Percentiles rank a stretch among this genome's conserved stretches.
phyloP scores from a whole-genome alignment of 2,113 vertebrate genomes.

The Zapornia atra region DNA sequence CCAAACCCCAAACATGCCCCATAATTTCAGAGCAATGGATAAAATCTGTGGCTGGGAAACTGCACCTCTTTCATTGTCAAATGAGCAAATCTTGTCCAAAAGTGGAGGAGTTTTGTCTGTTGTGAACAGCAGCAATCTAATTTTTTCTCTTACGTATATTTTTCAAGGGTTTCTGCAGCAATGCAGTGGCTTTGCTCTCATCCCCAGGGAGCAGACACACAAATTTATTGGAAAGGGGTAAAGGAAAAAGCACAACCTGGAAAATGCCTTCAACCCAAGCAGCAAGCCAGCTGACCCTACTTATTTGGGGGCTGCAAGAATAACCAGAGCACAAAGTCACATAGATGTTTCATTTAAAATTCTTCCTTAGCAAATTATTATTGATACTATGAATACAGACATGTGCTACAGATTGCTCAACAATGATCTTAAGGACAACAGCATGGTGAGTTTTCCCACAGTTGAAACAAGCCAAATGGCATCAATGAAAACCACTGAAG shows the following conservation, averaged over 20 bases:
- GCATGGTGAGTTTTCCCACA: background rate
- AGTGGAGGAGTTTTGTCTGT: background rate
- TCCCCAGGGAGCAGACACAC: background rate
- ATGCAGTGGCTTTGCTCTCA: background rate
- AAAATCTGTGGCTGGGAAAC: background rate
- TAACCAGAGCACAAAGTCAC: background rate
- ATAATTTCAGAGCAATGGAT: background rate
- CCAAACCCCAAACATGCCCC: background rate
- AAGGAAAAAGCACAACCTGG: background rate
- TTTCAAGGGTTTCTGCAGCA: background rate
- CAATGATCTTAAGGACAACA: background rate
- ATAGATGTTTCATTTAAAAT: background rate
- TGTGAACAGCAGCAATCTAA: background rate
- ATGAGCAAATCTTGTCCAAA: background rate
- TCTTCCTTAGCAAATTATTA: background rate
- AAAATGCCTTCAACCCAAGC: background rate
- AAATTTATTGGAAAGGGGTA: background rate
- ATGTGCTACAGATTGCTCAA: background rate
- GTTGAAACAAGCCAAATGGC: background rate
- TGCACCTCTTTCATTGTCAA: background rate
- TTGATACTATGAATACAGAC: background rate
- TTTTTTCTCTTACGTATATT: background rate
- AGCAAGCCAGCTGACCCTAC: background rate
- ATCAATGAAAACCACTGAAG: background rate
- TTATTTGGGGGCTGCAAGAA: background rate